Evolutionary conservation across 2,888 invertebrate genomes (phyloP).

Genomic region (Ophion costatus): DNA sequence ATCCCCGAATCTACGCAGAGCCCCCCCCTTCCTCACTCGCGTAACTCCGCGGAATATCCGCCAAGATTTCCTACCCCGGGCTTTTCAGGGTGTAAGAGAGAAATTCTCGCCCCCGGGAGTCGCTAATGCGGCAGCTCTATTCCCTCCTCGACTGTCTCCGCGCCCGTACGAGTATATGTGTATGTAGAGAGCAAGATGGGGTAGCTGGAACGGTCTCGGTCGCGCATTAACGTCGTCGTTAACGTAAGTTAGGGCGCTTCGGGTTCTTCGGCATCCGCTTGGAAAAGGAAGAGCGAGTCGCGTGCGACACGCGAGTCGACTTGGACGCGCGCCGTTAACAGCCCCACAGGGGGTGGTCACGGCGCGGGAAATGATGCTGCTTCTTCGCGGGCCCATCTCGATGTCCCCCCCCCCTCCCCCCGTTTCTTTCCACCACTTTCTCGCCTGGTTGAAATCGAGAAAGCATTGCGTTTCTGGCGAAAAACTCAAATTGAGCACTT

Average conservation of each 20-base stretch:
- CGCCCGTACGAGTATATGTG: conserved; percentile 19
- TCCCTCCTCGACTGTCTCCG: conserved; percentile 25
- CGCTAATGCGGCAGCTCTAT: conserved; percentile 63
- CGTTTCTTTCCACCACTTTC: too few species aligned
- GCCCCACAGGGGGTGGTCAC: conserved; percentile 56
- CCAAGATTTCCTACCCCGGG: conserved; percentile 67
- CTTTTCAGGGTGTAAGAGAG: conserved; percentile 32
- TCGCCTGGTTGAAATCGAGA: too few species aligned
- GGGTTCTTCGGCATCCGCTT: conserved; percentile 42
- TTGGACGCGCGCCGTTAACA: conserved; percentile 55
- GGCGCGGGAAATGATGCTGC: conserved; percentile 50
- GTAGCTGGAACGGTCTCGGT: conserved; percentile 62
- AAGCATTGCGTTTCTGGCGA: too few species aligned
- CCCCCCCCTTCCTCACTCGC: conserved; percentile 73
- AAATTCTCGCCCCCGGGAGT: conserved; percentile 35
- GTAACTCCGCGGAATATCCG: conserved; percentile 61
- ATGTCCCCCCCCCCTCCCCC: too few species aligned
- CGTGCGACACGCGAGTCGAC: conserved; percentile 65
- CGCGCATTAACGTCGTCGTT: conserved; percentile 72
- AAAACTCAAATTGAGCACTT: too few species aligned
- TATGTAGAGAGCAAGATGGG: neutral
- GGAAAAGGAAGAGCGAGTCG: conserved; percentile 49
- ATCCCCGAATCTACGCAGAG: conserved; percentile 78
- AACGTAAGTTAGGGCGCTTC: conserved; percentile 67
- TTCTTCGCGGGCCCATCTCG: conserved; percentile 13